These are phyloP conservation scores for Druon quercuslanigerum DNA, from an alignment of 1,140 invertebrate genomes.

Conservation along the genomic window DNA sequence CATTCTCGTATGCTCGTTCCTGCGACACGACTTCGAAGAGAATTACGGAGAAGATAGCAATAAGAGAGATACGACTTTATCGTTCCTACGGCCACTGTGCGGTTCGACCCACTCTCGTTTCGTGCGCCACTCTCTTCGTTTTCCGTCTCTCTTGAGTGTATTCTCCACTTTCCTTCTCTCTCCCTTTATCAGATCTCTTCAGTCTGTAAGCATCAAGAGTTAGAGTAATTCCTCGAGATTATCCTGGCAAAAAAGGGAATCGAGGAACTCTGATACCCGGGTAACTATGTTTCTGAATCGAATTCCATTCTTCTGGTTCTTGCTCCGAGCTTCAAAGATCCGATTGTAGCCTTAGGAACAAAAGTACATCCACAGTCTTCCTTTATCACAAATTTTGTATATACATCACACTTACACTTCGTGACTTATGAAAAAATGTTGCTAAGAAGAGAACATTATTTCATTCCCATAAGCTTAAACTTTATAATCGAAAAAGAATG, in stretches of 20 bases:
- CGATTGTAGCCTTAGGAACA: conserved; percentile 27
- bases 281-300: conserved; percentile 29
- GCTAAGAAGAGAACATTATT: not conserved
- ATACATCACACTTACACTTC: not conserved
- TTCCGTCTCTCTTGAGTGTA: conserved; percentile 32
- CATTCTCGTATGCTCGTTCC: conserved; percentile 65
- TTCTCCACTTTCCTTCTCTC: conserved; percentile 36
- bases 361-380: not conserved
- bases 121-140: conserved; percentile 38
- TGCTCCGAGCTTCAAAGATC: conserved; percentile 22
- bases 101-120: conserved; percentile 37
- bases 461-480: not conserved
- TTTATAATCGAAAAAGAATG: not conserved
- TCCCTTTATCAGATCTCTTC: conserved; percentile 33
- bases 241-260: conserved; percentile 37
- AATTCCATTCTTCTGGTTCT: conserved; percentile 27
- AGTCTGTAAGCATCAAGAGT: conserved; percentile 34
- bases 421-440: not conserved
- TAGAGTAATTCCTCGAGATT: conserved; percentile 43
- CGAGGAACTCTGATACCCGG: conserved; percentile 35
- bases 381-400: conserved; percentile 22
- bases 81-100: conserved; percentile 51
- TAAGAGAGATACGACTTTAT: conserved; percentile 69
- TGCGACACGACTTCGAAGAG: conserved; percentile 63
- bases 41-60: conserved; percentile 69